phyloP scores from a whole-genome alignment of 2,888 invertebrate species.

The Tenthredo scrophulariae region DNA sequence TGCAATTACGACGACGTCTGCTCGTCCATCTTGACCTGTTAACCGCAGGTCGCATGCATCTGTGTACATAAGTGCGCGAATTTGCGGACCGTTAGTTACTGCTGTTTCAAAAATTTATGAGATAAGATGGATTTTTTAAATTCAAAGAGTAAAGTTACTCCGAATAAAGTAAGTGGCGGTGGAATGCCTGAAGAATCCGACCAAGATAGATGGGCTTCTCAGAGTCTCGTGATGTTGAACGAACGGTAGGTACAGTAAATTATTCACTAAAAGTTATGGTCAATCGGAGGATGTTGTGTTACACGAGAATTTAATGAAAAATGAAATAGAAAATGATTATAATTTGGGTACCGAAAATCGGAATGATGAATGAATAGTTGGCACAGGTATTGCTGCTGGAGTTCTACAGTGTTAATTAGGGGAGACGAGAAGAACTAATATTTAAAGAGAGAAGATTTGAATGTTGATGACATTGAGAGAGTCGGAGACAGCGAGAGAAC shows the following conservation, averaged over 20 bases:
- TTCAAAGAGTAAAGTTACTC: neutral
- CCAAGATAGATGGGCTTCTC: neutral
- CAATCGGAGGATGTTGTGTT: neutral
- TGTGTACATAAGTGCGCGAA: neutral
- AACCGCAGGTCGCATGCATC: neutral
- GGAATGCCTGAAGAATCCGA: neutral
- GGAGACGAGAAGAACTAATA: neutral
- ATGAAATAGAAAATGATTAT: neutral
- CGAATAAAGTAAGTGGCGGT: neutral
- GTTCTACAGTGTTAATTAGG: neutral
- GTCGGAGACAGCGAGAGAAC: neutral
- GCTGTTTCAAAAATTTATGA: neutral
- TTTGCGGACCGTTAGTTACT: neutral
- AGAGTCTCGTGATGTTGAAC: neutral
- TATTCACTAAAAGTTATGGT: neutral
- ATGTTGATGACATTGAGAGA: neutral
- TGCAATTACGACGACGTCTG: conserved; percentile 22
- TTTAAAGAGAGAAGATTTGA: neutral
- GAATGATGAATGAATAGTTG: neutral
- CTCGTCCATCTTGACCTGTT: conserved; percentile 36
- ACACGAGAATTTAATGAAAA: neutral
- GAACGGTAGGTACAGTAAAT: neutral
- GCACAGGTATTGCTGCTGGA: neutral
- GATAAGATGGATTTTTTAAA: neutral
- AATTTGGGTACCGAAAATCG: neutral